phyloP scores from a whole-genome alignment of 2,888 invertebrate genomes.

The Neoaliturus tenellus region DNA sequence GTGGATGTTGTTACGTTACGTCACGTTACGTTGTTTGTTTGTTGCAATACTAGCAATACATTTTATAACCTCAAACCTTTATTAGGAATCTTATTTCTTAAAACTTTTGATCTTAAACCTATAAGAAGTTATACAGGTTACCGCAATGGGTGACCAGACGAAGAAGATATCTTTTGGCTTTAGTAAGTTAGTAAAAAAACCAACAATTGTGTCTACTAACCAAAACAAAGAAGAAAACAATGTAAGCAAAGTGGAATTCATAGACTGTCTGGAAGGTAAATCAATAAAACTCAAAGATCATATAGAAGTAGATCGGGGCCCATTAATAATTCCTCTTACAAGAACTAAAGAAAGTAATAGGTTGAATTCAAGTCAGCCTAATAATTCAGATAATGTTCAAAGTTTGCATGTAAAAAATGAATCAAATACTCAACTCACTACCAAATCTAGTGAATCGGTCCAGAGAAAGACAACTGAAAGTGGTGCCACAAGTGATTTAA shows the following conservation, averaged over 20 bases:
- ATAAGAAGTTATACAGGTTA: too few species aligned
- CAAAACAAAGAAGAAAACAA: constrained; percentile 72
- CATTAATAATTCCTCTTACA: constrained; percentile 63
- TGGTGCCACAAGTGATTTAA: background rate
- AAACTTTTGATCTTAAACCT: too few species aligned
- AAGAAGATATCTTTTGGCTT: constrained; percentile 91
- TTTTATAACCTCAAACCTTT: too few species aligned
- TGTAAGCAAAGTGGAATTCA: constrained; percentile 77
- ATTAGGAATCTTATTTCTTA: too few species aligned
- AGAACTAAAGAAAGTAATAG: background rate
- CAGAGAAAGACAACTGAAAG: background rate
- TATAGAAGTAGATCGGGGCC: constrained; percentile 70
- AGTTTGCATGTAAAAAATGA: background rate
- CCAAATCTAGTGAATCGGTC: background rate
- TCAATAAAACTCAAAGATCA: constrained; percentile 86
- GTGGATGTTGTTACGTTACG: too few species aligned
- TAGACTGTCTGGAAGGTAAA: constrained; percentile 86
- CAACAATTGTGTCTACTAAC: constrained; percentile 70
- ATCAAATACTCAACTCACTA: too few species aligned
- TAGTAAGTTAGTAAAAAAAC: constrained; percentile 79
- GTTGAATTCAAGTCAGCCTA: background rate
- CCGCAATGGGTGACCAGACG: constrained; percentile 73
- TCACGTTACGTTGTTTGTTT: too few species aligned
- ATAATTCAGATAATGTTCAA: constrained; percentile 19
- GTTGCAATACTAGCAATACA: too few species aligned